Conservation (phyloP, 2,113 vertebrate species). For the Mystacornis crossleyi region DNA sequence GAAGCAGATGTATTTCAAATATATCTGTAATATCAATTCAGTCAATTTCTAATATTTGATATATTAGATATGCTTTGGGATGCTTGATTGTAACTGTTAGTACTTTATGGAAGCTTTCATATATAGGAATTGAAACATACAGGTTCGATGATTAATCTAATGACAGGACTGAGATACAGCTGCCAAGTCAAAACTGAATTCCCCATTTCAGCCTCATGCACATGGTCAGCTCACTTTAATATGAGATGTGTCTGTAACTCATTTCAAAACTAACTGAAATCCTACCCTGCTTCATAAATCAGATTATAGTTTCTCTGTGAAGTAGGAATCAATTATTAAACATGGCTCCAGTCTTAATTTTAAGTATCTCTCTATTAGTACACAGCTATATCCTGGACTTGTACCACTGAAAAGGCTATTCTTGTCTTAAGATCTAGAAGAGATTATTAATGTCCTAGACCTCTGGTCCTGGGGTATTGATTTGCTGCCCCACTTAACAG, state of each 20-base stretch:
- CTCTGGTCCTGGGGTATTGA: constrained; percentile 27
- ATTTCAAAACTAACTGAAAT: not conserved
- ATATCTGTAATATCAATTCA: not conserved
- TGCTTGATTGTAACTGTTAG: not conserved
- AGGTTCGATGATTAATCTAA: not conserved
- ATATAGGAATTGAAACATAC: not conserved
- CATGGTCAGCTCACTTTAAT: not conserved
- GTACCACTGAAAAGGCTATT: not conserved
- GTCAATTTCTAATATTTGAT: not conserved
- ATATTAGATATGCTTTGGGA: not conserved
- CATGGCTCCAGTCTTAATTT: not conserved
- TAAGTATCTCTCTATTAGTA: not conserved
- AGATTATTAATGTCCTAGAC: constrained; percentile 30
- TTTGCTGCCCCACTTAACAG: constrained; percentile 42
- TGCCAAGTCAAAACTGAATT: not conserved
- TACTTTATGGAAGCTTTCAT: not conserved
- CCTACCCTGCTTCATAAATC: not conserved
- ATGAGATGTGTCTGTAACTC: not conserved
- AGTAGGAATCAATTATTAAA: constrained; percentile 8
- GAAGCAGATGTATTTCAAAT: not conserved
- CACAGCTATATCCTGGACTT: not conserved
- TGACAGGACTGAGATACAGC: not conserved
- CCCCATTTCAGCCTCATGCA: not conserved
- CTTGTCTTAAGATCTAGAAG: not conserved
- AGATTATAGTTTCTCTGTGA: not conserved